Percentiles rank a stretch among this genome's conserved stretches.
Conservation (phyloP, 2,888 invertebrate species). For the Meganola albula region DNA sequence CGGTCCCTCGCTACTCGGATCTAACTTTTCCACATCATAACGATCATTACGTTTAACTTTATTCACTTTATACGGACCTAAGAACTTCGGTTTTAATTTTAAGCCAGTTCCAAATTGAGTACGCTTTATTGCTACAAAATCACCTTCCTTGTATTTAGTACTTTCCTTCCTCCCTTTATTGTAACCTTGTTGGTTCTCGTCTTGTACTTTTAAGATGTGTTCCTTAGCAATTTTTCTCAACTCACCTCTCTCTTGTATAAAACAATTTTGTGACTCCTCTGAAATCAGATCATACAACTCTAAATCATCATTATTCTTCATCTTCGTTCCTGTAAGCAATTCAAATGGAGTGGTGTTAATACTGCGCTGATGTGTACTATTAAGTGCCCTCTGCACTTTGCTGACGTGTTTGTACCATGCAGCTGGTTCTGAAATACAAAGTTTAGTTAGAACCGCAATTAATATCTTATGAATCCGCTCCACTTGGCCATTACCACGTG, state of each 20-base stretch:
- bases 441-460: neutral
- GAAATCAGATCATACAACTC: no score
- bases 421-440: neutral
- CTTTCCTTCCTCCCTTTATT: conserved; percentile 1
- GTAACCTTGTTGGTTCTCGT: conserved; percentile 1
- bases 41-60: neutral
- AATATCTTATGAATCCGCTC: conserved; percentile 13
- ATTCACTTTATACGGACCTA: neutral
- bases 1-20: neutral
- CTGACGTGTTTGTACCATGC: neutral
- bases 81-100: conserved; percentile 3
- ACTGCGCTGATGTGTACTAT: neutral
- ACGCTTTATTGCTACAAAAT: conserved; percentile 4
- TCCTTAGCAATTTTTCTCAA: neutral
- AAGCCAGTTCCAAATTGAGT: conserved; percentile 5
- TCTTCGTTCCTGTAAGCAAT: neutral
- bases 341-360: neutral
- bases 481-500: conserved; percentile 23
- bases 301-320: neutral
- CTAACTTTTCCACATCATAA: conserved; percentile 3
- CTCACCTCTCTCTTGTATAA: conserved; percentile 2
- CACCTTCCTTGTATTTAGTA: neutral
- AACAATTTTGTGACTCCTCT: no score
- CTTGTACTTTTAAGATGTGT: conserved; percentile 4
- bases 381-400: neutral